phyloP scores from a whole-genome alignment of 1,140 invertebrate species.

The Nixonia krombeini region DNA sequence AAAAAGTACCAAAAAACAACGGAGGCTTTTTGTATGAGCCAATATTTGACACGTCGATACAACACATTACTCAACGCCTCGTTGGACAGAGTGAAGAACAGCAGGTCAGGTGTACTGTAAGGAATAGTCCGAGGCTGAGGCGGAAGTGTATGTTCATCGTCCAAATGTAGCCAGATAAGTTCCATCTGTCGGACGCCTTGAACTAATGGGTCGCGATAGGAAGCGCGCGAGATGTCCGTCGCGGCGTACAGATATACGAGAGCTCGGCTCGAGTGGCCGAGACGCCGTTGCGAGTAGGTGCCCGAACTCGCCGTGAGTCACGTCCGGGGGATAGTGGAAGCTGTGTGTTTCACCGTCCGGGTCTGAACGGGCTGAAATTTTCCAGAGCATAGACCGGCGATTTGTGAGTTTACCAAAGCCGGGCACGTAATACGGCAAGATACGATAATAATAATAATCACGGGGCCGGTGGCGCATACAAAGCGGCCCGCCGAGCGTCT shows the following conservation, averaged over 20 bases:
- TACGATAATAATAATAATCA: constrained; percentile 39
- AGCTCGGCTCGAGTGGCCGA: constrained; percentile 1
- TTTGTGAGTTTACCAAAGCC: constrained; percentile 29
- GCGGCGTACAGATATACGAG: neutral
- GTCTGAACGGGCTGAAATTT: constrained; percentile 26
- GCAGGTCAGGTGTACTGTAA: too few species aligned
- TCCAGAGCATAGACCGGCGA: constrained; percentile 20
- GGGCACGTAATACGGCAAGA: constrained; percentile 30
- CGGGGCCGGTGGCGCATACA: constrained; percentile 18
- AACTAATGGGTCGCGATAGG: constrained; percentile 11
- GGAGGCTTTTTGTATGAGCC: too few species aligned
- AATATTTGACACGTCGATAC: too few species aligned
- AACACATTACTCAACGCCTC: too few species aligned
- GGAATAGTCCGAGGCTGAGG: too few species aligned
- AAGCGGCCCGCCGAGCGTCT: too few species aligned
- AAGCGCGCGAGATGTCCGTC: constrained; percentile 9
- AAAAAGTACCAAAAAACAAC: too few species aligned
- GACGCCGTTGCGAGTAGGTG: too few species aligned
- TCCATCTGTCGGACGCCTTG: constrained; percentile 6
- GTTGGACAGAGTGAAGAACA: neutral
- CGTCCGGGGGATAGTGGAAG: constrained; percentile 13
- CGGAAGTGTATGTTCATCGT: constrained; percentile 3
- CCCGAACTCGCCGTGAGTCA: constrained; percentile 3
- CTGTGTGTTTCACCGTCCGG: constrained; percentile 5
- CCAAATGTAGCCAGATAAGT: constrained; percentile 5